Percentiles rank a stretch among this genome's conserved stretches.
These are phyloP conservation scores for Astropecten irregularis DNA, from an alignment of 53 echinoderm and acorn worm genomes.

Conservation along the genomic window DNA sequence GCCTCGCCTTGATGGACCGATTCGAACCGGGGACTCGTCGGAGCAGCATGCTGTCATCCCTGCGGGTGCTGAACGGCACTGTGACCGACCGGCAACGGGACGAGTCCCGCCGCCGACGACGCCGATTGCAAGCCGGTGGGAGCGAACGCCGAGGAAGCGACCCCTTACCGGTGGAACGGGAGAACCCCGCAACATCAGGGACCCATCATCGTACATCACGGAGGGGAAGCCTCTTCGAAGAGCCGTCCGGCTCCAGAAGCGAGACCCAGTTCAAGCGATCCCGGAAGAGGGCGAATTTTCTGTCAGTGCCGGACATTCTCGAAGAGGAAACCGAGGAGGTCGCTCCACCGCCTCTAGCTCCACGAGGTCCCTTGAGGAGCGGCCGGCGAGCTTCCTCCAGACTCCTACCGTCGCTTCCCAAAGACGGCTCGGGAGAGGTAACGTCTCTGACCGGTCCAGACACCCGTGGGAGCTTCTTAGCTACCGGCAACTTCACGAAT, in stretches of 20 bases:
- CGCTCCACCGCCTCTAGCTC: not conserved
- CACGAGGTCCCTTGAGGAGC: not conserved
- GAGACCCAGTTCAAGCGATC: not conserved
- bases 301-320: conserved; percentile 2
- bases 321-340: not conserved
- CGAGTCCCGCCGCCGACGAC: conserved; percentile 20
- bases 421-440: not conserved
- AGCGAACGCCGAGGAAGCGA: no score
- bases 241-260: not conserved
- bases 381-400: not conserved
- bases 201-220: not conserved
- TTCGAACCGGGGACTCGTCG: conserved; percentile 18
- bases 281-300: not conserved
- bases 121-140: no score
- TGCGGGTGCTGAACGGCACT: conserved; percentile 1
- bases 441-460: not conserved
- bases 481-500: not conserved
- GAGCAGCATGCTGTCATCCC: conserved; percentile 20
- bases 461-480: not conserved
- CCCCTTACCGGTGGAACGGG: not conserved
- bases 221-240: not conserved
- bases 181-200: not conserved
- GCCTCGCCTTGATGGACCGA: no score
- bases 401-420: not conserved
- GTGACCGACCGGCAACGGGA: not conserved